Conservation (phyloP, 2,797 vertebrate species). For the Lates japonicus region DNA sequence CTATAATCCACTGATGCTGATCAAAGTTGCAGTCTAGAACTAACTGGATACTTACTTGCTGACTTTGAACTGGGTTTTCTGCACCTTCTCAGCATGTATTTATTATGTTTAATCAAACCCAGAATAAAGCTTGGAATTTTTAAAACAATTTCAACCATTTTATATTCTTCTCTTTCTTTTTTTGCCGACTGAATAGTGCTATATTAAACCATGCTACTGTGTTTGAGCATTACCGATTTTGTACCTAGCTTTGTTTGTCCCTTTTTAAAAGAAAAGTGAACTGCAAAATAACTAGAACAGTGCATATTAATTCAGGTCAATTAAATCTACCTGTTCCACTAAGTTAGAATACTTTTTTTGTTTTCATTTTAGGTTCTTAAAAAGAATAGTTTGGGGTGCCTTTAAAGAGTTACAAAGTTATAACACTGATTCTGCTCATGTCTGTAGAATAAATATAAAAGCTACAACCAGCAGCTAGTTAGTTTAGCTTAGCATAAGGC, state of each 20-base stretch:
- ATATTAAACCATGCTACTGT: not conserved
- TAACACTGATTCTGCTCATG: not conserved
- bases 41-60: conserved; percentile 25
- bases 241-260: conserved; percentile 26
- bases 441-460: not conserved
- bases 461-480: not conserved
- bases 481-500: not conserved
- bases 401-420: not conserved
- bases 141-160: not conserved
- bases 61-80: conserved; percentile 31
- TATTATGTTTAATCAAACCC: conserved; percentile 28
- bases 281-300: not conserved
- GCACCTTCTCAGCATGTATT: conserved; percentile 37
- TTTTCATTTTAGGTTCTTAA: too few relatives aligned
- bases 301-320: not conserved
- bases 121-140: conserved; percentile 65
- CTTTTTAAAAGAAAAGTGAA: conserved; percentile 24
- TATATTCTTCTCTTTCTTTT: not conserved
- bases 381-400: too few relatives aligned
- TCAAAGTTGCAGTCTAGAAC: conserved; percentile 30
- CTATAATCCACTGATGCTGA: conserved; percentile 16
- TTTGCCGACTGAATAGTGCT: not conserved
- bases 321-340: not conserved
- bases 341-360: not conserved
- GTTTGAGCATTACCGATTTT: not conserved